phyloP scores from a whole-genome alignment of 2,113 vertebrate species.

The Notothenia coriiceps region DNA sequence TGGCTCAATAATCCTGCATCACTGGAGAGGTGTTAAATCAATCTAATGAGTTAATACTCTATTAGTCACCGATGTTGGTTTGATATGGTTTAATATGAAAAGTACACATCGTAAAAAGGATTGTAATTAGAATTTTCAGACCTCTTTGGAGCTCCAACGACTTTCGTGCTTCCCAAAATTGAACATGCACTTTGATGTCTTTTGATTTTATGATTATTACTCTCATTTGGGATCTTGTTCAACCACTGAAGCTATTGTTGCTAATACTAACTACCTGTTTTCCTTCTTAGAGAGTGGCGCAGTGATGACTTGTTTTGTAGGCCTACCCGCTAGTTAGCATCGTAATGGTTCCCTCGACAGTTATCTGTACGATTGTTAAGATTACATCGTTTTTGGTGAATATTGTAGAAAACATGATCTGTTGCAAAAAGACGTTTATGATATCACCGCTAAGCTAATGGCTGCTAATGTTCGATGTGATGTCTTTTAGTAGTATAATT shows the following conservation, averaged over 20 bases:
- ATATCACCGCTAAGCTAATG: too few relatives aligned
- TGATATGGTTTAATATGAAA: constrained; percentile 11
- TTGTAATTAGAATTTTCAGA: neutral
- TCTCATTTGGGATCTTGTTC: neutral
- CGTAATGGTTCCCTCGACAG: too few relatives aligned
- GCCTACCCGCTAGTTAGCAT: too few relatives aligned
- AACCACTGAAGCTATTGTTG: neutral
- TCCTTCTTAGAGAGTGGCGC: neutral
- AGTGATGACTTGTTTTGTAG: too few relatives aligned
- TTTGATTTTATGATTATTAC: neutral
- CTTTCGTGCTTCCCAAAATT: neutral
- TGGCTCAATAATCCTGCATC: constrained; percentile 37
- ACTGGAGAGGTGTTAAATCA: constrained; percentile 54
- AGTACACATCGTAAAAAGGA: neutral
- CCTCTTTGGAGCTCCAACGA: neutral
- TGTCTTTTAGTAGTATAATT: too few relatives aligned
- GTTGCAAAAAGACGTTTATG: too few relatives aligned
- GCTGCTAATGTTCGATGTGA: too few relatives aligned
- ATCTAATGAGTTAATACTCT: constrained; percentile 28
- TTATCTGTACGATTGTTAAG: too few relatives aligned
- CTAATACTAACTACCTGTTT: neutral
- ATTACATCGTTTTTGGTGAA: too few relatives aligned
- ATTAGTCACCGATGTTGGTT: constrained; percentile 13
- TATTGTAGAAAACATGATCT: too few relatives aligned
- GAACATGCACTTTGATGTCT: neutral